Evolutionary conservation across 1,140 invertebrate species (phyloP).

Genomic region (Solenopsis invicta): DNA sequence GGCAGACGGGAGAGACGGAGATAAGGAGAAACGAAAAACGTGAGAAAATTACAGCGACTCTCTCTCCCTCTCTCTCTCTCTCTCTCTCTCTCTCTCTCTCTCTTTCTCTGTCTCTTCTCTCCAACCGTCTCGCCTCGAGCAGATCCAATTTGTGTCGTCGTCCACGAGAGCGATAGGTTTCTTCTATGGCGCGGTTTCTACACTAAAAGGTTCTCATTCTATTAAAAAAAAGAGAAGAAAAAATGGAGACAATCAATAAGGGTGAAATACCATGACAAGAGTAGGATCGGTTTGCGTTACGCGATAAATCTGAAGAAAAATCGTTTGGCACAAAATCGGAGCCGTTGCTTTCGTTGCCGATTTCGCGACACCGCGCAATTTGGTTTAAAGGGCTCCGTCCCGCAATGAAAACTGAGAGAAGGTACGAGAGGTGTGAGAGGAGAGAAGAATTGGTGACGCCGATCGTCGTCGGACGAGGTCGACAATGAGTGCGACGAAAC

Average conservation of each 20-base stretch:
- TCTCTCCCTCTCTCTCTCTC: background rate
- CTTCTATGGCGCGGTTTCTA: background rate
- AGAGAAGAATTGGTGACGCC: background rate
- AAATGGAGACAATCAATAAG: slow-evolving; percentile 13
- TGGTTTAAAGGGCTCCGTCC: background rate
- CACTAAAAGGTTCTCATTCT: slow-evolving; percentile 27
- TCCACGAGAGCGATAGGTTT: slow-evolving; percentile 46
- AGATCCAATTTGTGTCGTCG: slow-evolving; percentile 49
- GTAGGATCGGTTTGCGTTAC: background rate
- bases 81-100: slow-evolving; percentile 9
- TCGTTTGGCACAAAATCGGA: background rate
- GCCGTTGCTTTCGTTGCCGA: background rate
- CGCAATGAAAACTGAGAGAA: background rate
- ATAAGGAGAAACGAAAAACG: slow-evolving; percentile 9
- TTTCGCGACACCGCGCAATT: background rate
- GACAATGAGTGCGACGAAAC: background rate
- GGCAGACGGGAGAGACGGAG: background rate
- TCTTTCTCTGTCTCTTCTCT: background rate
- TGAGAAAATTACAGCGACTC: slow-evolving; percentile 19
- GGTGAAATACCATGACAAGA: background rate
- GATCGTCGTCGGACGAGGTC: slow-evolving; percentile 11
- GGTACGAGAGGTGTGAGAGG: too few relatives aligned
- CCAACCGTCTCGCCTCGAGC: background rate
- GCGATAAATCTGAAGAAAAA: background rate
- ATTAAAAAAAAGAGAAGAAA: background rate